phyloP scores from a whole-genome alignment of 2,888 invertebrate genomes.

The Acleris laterana region DNA sequence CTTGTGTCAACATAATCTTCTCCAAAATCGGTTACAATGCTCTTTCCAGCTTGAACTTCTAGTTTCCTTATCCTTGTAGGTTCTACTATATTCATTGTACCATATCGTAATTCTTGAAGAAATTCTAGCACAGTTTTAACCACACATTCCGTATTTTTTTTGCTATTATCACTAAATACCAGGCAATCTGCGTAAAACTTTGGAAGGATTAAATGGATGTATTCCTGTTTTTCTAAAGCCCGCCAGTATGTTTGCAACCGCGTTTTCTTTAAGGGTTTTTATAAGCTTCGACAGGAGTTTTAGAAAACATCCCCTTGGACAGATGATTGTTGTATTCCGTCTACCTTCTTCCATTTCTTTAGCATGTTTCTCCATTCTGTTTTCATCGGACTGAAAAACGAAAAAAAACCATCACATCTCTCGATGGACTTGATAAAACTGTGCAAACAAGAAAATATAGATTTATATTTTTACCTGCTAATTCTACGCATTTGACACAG shows the following conservation, averaged over 20 bases:
- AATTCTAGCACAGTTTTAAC: background rate
- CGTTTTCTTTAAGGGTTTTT: constrained; percentile 28
- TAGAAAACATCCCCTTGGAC: constrained; percentile 41
- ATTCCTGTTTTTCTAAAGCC: constrained; percentile 41
- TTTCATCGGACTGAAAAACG: constrained; percentile 1
- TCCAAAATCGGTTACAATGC: background rate
- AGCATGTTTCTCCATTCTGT: background rate
- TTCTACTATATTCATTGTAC: constrained; percentile 4
- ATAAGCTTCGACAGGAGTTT: constrained; percentile 36
- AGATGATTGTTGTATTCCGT: constrained; percentile 32
- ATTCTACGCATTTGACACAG: no score
- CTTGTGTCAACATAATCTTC: background rate
- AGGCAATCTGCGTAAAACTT: constrained; percentile 1
- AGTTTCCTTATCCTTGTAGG: background rate
- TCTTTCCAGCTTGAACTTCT: constrained; percentile 2
- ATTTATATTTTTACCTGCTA: no score
- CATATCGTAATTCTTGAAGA: constrained; percentile 1
- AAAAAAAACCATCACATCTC: no score
- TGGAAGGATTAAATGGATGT: constrained; percentile 25
- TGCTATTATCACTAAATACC: background rate
- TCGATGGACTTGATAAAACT: no score
- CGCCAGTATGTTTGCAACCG: constrained; percentile 33
- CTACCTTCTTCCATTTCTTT: constrained; percentile 39
- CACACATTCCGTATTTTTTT: constrained; percentile 1
- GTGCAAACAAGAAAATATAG: no score